Conservation (phyloP, 2,888 invertebrate species). For the Aromia moschata region DNA sequence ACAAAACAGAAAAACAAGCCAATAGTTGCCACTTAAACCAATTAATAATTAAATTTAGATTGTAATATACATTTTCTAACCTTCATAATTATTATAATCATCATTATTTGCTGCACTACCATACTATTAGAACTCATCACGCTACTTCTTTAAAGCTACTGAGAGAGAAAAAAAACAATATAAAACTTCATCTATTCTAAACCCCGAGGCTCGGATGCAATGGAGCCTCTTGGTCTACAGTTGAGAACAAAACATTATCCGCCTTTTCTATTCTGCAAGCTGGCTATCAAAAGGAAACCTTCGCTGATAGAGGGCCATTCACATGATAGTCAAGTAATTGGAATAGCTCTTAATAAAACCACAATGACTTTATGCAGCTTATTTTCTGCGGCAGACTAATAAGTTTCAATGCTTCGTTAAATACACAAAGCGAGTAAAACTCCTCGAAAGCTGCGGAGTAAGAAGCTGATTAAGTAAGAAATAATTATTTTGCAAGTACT, state of each 20-base stretch:
- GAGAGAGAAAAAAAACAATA: neutral
- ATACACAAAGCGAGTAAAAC: too few relatives aligned
- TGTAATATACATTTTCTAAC: too few relatives aligned
- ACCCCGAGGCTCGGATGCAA: neutral
- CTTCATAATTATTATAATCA: too few relatives aligned
- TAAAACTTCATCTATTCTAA: conserved; percentile 1
- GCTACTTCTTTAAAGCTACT: too few relatives aligned
- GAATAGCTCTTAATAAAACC: conserved; percentile 14
- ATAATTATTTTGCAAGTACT: too few relatives aligned
- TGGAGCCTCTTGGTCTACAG: conserved; percentile 1
- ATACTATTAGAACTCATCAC: too few relatives aligned
- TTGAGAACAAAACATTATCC: neutral
- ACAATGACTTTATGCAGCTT: conserved; percentile 10
- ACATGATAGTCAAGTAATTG: conserved; percentile 13
- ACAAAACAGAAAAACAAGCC: too few relatives aligned
- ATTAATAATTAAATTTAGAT: too few relatives aligned
- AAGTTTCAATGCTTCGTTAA: neutral
- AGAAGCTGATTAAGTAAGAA: too few relatives aligned
- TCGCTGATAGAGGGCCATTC: conserved; percentile 12
- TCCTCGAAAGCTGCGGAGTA: too few relatives aligned
- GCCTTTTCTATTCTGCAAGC: neutral
- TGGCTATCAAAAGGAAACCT: conserved; percentile 19
- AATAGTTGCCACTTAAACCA: too few relatives aligned
- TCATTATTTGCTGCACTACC: too few relatives aligned
- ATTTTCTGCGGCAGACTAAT: neutral